Evolutionary conservation across 2,888 invertebrate species (phyloP), one percentile per base, ranked within the genome.

Genomic region (Chrysomela aeneicollis): DNA sequence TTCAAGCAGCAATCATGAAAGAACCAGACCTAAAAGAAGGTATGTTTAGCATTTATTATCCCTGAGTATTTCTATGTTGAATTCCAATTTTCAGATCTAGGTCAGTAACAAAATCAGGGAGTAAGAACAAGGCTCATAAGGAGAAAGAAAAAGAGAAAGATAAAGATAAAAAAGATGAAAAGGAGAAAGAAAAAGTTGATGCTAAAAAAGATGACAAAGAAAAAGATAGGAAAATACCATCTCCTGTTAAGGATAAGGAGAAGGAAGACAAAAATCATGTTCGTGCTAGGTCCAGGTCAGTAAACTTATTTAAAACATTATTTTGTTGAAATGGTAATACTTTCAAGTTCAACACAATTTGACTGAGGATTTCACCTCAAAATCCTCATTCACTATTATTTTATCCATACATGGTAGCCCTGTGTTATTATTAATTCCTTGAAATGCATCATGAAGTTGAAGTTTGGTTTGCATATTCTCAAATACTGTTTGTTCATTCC

Each of bases 21-120:
- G 90, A 26, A 86, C 88, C 59, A 85, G 88, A 66, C 85, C 87
- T 52, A 89, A 90, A 83, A 85, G 90, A 82, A 86, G 89, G 89
- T 85, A 84, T n/a, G n/a, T n/a, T n/a, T n/a, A n/a, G n/a, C 60
- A 19, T 32, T 49, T 51, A 10, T n/a, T 30, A 35, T 8, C 32
- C 26, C 26, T 22, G 37, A 47, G 57, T 64, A n/a, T n/a, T n/a
- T n/a, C n/a, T n/a, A n/a, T n/a, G n/a, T n/a, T n/a, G n/a, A n/a
- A n/a, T n/a, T 47, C 12, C 1, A 9, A 32, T 35, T 65, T 63
- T 15, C 63, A 76, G 78, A 42, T 77, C 78, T 10, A 73, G 78
- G 55, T 79, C 78, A 12, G 59, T 73, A 17, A 75, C 76, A 52
- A 81, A 81, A 80, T 82, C 74, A 76, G 80, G 37, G 76, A 67